Conservation (phyloP, 2,888 invertebrate species). For the Nephrotoma flavescens region DNA sequence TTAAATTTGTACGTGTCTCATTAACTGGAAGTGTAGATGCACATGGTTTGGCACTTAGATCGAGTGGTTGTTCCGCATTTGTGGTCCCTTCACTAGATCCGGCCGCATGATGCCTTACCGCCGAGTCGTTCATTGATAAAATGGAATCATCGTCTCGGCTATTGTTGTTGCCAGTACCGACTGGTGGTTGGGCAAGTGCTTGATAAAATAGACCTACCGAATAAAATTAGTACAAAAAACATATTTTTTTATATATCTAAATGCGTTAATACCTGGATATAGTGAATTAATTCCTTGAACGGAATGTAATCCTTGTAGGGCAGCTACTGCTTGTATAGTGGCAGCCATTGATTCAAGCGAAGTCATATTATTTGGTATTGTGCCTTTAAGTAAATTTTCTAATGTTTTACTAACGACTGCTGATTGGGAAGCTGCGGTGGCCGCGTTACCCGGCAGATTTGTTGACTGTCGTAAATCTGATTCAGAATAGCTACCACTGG, state of each 20-base stretch:
- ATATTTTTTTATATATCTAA: background rate
- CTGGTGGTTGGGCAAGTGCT: constrained; percentile 22
- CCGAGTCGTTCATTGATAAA: background rate
- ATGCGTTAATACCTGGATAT: constrained; percentile 19
- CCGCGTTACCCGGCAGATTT: background rate
- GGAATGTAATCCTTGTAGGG: constrained; percentile 23
- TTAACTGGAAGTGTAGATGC: constrained; percentile 21
- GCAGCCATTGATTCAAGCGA: constrained; percentile 54
- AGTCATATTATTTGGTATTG: constrained; percentile 35
- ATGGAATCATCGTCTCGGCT: background rate
- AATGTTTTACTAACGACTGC: constrained; percentile 32
- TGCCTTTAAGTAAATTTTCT: constrained; percentile 16
- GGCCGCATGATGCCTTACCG: constrained; percentile 33
- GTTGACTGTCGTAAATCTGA: constrained; percentile 15
- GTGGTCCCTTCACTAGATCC: constrained; percentile 32
- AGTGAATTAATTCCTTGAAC: constrained; percentile 15
- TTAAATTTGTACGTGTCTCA: background rate
- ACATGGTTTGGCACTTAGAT: constrained; percentile 67
- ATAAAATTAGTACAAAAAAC: background rate
- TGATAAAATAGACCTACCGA: constrained; percentile 13
- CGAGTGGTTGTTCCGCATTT: constrained; percentile 61
- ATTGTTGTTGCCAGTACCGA: constrained; percentile 24
- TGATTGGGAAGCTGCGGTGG: constrained; percentile 33
- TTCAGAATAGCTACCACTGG: constrained; percentile 38
- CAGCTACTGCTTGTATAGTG: constrained; percentile 48